phyloP scores from a whole-genome alignment of 2,888 invertebrate genomes.

The Conops quadrifasciatus region DNA sequence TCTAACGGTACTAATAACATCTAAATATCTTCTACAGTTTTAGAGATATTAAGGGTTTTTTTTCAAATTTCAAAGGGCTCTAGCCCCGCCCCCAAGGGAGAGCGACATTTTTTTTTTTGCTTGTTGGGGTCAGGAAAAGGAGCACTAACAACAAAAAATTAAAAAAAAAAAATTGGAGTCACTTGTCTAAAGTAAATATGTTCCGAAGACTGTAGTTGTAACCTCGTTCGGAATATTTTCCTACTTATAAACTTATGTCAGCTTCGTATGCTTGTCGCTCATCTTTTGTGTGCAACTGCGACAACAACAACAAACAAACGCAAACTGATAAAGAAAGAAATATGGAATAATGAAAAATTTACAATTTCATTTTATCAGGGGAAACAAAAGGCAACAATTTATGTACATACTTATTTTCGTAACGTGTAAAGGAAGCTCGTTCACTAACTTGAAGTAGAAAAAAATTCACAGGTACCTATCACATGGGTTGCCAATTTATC shows the following conservation, averaged over 20 bases:
- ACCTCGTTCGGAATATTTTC: neutral
- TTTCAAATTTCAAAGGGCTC: too few species aligned
- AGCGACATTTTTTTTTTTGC: too few species aligned
- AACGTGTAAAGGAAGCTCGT: neutral
- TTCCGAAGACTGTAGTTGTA: conserved; percentile 10
- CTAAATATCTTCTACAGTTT: too few species aligned
- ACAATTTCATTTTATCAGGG: neutral
- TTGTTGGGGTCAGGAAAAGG: too few species aligned
- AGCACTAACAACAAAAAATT: too few species aligned
- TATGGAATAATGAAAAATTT: neutral
- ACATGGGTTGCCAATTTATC: neutral
- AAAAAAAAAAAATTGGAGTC: too few species aligned
- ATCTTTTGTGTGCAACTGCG: conserved; percentile 10
- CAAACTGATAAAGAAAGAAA: neutral
- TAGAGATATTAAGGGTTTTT: too few species aligned
- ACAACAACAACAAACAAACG: neutral
- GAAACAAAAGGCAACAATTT: neutral
- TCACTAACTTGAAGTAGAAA: neutral
- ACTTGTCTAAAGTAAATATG: too few species aligned
- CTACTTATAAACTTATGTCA: neutral
- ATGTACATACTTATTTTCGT: neutral
- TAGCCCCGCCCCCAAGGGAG: too few species aligned
- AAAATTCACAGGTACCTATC: neutral
- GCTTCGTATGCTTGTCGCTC: neutral
- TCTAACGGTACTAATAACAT: too few species aligned